Base-by-base conservation (phyloP, 2,888 invertebrate genomes). In the Hesperia comma region DNA sequence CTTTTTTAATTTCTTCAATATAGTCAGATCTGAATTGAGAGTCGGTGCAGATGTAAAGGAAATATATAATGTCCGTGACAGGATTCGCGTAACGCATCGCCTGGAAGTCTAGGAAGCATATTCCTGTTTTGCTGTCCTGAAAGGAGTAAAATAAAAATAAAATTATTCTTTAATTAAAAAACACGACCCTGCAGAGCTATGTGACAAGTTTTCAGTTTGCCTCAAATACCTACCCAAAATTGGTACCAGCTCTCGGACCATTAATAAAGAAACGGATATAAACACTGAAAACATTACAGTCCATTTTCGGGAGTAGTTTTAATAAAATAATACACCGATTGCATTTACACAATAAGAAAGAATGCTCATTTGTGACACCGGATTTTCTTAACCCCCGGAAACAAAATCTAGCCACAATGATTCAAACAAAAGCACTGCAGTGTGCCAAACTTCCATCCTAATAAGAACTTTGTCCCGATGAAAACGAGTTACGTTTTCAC, bases 31-130 rank as follows among this genome's bases (percentile, higher is more conserved):
- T 83, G 70, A 88, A 90, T 68, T 75, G 70, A 1, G 88, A 83
- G 33, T 87, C 84, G 0, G 90, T 90, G 63, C 87, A 83, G 1
- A 89, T 73, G 63, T 83, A 90, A 41, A 88, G 57, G 41, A 91
- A 90, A 67, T 87, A 83, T 14, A 87, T 71, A 0, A 91, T 77
- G 60, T 90, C 91, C 0, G 84, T 87, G 0, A 81, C 77, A n/a
- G 90, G 91, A 69, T 78, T 85, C 0, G 87, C 80, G 63, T 85
- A 88, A 1, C 90, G 79, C 80, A 88, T 83, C 5, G 85, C 83
- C 85, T 92, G 91, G 61, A 85, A 91, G 69, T 91, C 90, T 57
- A 91, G 74, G 64, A 91, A 86, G 60, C 89, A 87, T 32, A 90
- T 70, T 71, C 83, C 78, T 33, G 73, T 73, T 55, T 74, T 69